Base-by-base conservation (phyloP, 2,797 vertebrate species). In the Ceyx erithaca region DNA sequence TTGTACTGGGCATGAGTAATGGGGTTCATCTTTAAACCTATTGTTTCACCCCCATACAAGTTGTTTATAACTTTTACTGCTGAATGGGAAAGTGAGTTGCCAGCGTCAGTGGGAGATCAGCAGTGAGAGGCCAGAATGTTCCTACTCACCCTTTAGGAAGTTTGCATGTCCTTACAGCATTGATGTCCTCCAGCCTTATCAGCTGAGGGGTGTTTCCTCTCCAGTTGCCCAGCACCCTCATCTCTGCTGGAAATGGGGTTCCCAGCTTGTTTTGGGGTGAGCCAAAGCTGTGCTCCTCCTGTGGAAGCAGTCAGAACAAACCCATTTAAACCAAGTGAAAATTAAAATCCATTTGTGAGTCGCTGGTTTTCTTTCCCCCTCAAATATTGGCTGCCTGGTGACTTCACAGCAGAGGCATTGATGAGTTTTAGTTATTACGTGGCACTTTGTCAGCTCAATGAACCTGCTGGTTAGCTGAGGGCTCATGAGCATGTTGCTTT, bases 111-210 rank as follows among this genome's bases (percentile, higher is more conserved):
- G 35, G n/a, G 13, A 40, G 67, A 51, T 22, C 40, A 81, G 52
- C 57, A 33, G 26, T 62, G 71, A 1, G 0, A 72, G 64, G 25
- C 30, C 43, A n/a, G 43, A 13, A 33, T 43, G 6, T 41, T 46
- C 87, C 66, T 6, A 0, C 10, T n/a, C 2, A 0, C 4, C 40
- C 26, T 31, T 62, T 28, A 52, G 26, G 70, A 49, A 68, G 7
- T 4, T 6, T 5, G 58, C 15, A 2, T 1, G 0, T 12, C 3
- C 2, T 48, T 1, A 2, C 35, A 41, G 49, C 16, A 2, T 9
- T 3, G 0, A 8, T 1, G 2, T 26, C 58, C 41, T 57, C 48
- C 18, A 4, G 11, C 37, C 18, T 0, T 9, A 4, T 11, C 15
- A 6, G 8, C 1, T 0, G 0, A 3, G n/a, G 3, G 16, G 1